Evolutionary conservation across 23 tunicate species (phyloP).

Genomic region (Halocynthia roretzi): DNA sequence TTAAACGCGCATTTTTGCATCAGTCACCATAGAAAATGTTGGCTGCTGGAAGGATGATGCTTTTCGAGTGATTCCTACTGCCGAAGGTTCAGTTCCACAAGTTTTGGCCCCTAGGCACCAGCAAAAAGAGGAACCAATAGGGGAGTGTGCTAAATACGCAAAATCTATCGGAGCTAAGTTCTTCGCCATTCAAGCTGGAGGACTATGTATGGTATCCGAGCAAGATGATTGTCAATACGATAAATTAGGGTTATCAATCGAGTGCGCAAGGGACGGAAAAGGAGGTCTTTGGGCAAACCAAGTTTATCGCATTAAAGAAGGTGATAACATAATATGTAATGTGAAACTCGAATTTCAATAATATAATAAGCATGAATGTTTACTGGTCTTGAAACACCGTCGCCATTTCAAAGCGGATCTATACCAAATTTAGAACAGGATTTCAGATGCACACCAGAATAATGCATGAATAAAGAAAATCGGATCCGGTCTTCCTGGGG

Average conservation of each 20-base stretch:
- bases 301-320: constrained; percentile 1
- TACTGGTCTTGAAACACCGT: too few species aligned
- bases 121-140: background rate
- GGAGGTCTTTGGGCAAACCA: constrained; percentile 8
- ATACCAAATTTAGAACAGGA: too few species aligned
- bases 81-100: constrained; percentile 2
- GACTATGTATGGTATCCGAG: background rate
- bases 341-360: too few species aligned
- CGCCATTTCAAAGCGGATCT: too few species aligned
- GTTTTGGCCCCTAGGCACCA: background rate
- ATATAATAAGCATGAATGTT: too few species aligned
- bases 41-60: constrained; percentile 19
- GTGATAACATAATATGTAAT: background rate
- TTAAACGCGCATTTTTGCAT: background rate
- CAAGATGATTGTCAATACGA: background rate
- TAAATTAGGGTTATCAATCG: background rate
- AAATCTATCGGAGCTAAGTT: constrained; percentile 1
- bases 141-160: constrained; percentile 6
- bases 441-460: too few species aligned
- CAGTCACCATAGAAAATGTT: background rate
- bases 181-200: constrained; percentile 5
- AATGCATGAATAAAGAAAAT: too few species aligned
- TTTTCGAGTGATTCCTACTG: background rate
- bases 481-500: too few species aligned
- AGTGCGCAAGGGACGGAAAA: constrained; percentile 6